Base-by-base conservation (phyloP, 2,113 vertebrate genomes). In the Macaca mulatta region DNA sequence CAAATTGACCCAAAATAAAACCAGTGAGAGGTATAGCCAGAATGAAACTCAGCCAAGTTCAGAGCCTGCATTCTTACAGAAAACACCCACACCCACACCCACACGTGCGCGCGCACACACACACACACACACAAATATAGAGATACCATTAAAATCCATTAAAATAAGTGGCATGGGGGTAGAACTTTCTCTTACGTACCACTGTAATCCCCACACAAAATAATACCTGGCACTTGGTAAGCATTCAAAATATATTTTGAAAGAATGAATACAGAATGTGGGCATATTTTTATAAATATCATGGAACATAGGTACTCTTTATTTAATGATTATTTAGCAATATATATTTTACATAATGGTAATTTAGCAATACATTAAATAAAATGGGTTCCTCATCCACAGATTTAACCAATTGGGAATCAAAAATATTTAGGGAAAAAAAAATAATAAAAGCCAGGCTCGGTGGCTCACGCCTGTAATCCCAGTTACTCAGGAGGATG, bases 181-280 rank as follows among this genome's bases (percentile, higher is more conserved):
- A 78, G 40, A 87, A 84, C 20, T 77, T 30, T 57, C 64, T 45
- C n/a, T 67, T 61, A 57, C 5, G 3, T 4, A 93, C 5, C 23
- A 38, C 23, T 45, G 7, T 59, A 89, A 80, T n/a, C 59, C 25
- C 61, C 50, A 70, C 32, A 77, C 25, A 59, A 84, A 52, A 74
- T 2, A 78, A 43, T 77, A 5, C 17, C 57, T 78, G 30, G 32
- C 17, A 91, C 43, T 90, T 94, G 55, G 43, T 25, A 92, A 61
- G 25, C 57, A 84, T 14, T 83, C 35, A 32, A 48, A 57, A 94
- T 91, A 81, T 48, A 85, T 32, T 93, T 69, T 88, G 55, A 92
- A 97, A 92, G 72, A 94, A 90, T 52, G 20, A 92, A 94, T 22
- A 79, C 23, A 91, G 75, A 94, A 16, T 59, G 40, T n/a, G 27